Conservation (phyloP, 2,113 vertebrate species). For the Damaliscus lunatus region DNA sequence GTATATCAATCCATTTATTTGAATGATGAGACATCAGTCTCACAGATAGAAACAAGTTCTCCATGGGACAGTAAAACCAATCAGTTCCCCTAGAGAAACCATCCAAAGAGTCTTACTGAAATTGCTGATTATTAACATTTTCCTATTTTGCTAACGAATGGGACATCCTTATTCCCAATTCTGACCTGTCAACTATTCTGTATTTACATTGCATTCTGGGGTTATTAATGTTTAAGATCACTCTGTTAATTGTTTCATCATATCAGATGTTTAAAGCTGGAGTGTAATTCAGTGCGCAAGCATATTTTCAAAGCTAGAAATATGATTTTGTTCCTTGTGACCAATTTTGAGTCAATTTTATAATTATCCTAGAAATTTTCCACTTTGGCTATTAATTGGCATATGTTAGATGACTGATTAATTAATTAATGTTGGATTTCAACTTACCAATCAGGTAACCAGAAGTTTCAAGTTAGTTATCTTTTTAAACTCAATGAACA, state of each 20-base stretch:
- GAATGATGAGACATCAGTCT: not conserved
- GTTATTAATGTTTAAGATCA: not conserved
- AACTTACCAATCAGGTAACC: not conserved
- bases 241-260: not conserved
- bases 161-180: not conserved
- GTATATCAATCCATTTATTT: not conserved
- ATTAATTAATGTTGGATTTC: not conserved
- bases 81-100: not conserved
- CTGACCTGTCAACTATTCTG: not conserved
- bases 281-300: not conserved
- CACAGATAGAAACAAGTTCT: not conserved
- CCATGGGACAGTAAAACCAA: not conserved
- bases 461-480: not conserved
- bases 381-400: not conserved
- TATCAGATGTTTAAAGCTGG: not conserved
- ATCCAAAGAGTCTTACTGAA: not conserved
- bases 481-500: not conserved
- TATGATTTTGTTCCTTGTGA: not conserved
- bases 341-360: not conserved
- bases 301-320: not conserved
- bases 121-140: not conserved
- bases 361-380: not conserved
- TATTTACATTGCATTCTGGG: not conserved
- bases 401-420: not conserved
- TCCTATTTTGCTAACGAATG: not conserved